Evolutionary conservation across 1,140 invertebrate genomes (phyloP).

Genomic region (Pseudomyrmex cubaensis): DNA sequence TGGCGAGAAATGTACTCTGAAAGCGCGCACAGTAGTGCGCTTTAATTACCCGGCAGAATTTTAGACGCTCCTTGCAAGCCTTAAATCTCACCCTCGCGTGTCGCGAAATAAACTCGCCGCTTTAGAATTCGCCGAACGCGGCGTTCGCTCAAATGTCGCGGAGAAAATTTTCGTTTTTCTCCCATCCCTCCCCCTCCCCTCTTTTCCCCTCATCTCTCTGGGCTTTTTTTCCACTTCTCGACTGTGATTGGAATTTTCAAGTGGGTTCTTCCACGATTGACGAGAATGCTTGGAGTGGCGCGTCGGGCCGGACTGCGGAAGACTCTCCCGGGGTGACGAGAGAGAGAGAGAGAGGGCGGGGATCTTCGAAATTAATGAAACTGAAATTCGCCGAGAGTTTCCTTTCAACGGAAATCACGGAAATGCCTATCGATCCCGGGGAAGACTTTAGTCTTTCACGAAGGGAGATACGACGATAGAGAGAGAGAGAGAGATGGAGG

Average conservation of each 20-base stretch:
- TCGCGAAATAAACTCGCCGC: not conserved
- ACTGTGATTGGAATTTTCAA: constrained; percentile 73
- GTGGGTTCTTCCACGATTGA: constrained; percentile 49
- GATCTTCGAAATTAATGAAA: constrained; percentile 74
- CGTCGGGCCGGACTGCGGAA: constrained; percentile 10
- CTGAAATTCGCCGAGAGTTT: constrained; percentile 73
- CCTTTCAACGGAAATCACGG: constrained; percentile 73
- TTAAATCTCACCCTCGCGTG: not conserved
- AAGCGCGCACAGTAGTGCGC: not conserved
- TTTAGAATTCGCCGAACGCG: constrained; percentile 54
- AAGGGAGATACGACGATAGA: constrained; percentile 15
- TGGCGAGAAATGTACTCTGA: not conserved
- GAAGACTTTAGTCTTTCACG: constrained; percentile 71
- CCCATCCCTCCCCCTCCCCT: not conserved
- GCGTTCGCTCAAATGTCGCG: constrained; percentile 61
- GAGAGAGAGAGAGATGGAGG: not conserved
- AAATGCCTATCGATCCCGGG: constrained; percentile 68
- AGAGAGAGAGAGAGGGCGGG: not conserved
- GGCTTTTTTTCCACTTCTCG: constrained; percentile 17
- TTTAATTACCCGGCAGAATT: constrained; percentile 29
- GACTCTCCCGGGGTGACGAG: constrained; percentile 4
- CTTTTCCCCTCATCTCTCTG: not conserved
- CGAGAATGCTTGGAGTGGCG: constrained; percentile 51
- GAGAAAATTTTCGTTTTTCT: constrained; percentile 63
- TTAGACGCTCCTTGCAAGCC: not conserved